Conservation (phyloP, 2,113 vertebrate genomes). For the Xyrauchen texanus region DNA sequence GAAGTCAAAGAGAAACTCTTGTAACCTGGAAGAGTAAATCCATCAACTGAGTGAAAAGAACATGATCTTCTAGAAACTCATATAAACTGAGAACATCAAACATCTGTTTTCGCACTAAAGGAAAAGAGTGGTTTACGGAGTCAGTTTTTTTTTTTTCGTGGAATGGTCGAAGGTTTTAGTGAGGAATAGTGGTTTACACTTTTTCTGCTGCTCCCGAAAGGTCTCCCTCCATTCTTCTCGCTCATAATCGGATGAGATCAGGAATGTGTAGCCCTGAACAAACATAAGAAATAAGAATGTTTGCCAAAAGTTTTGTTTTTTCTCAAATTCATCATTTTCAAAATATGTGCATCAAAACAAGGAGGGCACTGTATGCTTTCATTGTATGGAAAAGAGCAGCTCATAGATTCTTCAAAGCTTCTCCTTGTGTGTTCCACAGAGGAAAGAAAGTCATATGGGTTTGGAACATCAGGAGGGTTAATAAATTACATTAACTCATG, state of each 20-base stretch:
- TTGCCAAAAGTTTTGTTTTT: neutral
- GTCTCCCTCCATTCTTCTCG: constrained; percentile 93
- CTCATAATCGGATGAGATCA: constrained; percentile 95
- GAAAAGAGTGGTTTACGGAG: too few species aligned
- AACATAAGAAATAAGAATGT: neutral
- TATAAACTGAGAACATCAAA: neutral
- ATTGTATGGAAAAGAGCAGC: too few species aligned
- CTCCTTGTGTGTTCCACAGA: too few species aligned
- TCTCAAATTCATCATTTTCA: too few species aligned
- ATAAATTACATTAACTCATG: too few species aligned
- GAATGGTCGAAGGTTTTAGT: neutral
- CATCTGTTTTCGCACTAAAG: neutral
- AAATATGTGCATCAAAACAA: too few species aligned
- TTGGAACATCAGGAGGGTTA: too few species aligned
- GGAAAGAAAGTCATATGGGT: too few species aligned
- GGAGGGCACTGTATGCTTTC: too few species aligned
- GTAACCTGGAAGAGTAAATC: constrained; percentile 75
- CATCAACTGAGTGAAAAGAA: neutral
- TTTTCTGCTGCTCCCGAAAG: constrained; percentile 96
- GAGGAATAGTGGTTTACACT: constrained; percentile 80
- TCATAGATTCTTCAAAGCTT: too few species aligned
- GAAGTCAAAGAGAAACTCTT: constrained; percentile 92
- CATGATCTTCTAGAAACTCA: neutral
- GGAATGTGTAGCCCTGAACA: constrained; percentile 88
- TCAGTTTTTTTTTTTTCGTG: too few species aligned